Evolutionary conservation across 2,797 vertebrate species (phyloP).

Genomic region (Leptoclinus maculatus): DNA sequence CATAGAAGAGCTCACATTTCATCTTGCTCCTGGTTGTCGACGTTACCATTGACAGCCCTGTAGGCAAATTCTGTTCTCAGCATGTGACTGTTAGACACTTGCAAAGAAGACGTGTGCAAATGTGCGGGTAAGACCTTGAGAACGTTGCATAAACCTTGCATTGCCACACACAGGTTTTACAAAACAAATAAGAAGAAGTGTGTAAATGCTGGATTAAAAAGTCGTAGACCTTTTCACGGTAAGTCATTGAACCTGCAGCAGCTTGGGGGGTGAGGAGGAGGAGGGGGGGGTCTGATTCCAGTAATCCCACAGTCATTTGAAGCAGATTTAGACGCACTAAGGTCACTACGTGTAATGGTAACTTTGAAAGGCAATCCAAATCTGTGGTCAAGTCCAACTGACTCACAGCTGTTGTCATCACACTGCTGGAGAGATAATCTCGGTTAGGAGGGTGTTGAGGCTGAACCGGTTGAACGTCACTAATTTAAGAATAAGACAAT

Average conservation of each 20-base stretch:
- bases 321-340: slow-evolving; percentile 63
- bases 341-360: slow-evolving; percentile 51
- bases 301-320: slow-evolving; percentile 71
- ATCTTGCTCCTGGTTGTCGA: slow-evolving; percentile 32
- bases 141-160: not conserved
- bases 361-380: slow-evolving; percentile 57
- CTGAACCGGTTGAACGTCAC: slow-evolving; percentile 48
- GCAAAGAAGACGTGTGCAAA: not conserved
- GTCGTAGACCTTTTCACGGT: not conserved
- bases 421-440: slow-evolving; percentile 24
- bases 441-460: slow-evolving; percentile 4
- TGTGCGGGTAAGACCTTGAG: not conserved
- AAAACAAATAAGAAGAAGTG: not conserved
- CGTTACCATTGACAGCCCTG: slow-evolving; percentile 27
- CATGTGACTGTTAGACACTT: slow-evolving; percentile 35
- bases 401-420: slow-evolving; percentile 33
- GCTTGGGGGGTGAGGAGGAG: slow-evolving; percentile 23
- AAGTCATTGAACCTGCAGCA: slow-evolving; percentile 8
- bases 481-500: not conserved
- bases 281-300: slow-evolving; percentile 28
- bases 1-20: slow-evolving; percentile 49
- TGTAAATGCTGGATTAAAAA: not conserved
- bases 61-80: not conserved
- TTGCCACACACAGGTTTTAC: not conserved
- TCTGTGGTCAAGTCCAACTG: slow-evolving; percentile 25